Evolutionary conservation across 2,797 vertebrate genomes (phyloP).

Genomic region (Myotis vivesi): DNA sequence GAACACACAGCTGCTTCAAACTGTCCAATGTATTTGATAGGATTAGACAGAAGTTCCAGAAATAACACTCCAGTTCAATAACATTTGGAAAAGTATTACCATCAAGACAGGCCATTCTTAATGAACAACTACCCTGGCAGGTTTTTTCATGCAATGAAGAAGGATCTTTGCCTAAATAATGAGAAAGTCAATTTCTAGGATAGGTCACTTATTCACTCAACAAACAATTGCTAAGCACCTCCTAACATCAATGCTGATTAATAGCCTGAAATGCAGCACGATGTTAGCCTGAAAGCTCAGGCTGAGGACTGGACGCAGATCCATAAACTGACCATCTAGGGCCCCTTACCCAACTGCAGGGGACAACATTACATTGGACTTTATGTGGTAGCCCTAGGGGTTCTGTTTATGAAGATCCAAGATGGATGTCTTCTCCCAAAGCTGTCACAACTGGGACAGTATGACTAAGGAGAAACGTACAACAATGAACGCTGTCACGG

Average conservation of each 20-base stretch:
- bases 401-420: background rate
- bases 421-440: background rate
- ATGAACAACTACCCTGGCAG: background rate
- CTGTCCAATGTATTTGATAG: background rate
- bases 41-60: background rate
- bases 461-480: background rate
- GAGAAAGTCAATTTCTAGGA: background rate
- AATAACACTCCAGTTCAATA: background rate
- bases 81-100: background rate
- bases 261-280: background rate
- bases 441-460: accelerated
- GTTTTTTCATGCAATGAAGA: background rate
- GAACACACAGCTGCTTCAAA: background rate
- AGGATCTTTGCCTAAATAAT: background rate
- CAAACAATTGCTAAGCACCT: background rate
- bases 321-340: background rate
- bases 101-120: background rate
- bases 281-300: background rate
- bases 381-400: background rate
- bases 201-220: background rate
- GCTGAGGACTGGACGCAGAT: background rate
- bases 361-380: background rate
- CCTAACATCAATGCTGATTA: background rate
- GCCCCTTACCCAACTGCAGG: background rate
- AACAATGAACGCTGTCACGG: accelerated